phyloP scores from a whole-genome alignment of 2,797 vertebrate species.

The Champsocephalus esox region DNA sequence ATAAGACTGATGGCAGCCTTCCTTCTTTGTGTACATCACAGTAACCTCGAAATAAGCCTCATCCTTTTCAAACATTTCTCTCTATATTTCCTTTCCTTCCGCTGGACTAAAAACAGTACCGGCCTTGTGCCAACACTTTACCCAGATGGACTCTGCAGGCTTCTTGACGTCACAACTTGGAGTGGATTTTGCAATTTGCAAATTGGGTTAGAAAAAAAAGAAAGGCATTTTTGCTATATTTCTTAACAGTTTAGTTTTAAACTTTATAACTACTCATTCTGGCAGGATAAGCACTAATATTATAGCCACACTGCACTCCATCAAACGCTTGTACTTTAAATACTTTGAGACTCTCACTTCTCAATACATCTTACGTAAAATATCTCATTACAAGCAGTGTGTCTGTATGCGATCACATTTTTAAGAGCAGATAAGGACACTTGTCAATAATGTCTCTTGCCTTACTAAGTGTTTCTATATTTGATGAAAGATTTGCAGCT shows the following conservation, averaged over 20 bases:
- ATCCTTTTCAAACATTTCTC: constrained; percentile 21
- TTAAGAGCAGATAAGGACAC: constrained; percentile 8
- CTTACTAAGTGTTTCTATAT: not conserved
- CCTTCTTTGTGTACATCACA: constrained; percentile 24
- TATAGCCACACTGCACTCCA: not conserved
- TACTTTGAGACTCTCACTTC: not conserved
- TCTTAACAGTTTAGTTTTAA: not conserved
- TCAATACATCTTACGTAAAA: not conserved
- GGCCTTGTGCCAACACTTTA: constrained; percentile 45
- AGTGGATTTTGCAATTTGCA: constrained; percentile 32
- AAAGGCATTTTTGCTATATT: not conserved
- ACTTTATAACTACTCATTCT: not conserved
- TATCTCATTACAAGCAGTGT: not conserved
- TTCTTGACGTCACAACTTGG: constrained; percentile 49
- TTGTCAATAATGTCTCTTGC: constrained; percentile 1
- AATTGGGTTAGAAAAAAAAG: not conserved
- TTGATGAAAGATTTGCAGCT: constrained; percentile 5
- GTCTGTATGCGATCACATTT: not conserved
- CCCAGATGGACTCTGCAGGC: constrained; percentile 69
- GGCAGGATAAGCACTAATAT: not conserved
- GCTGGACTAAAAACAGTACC: constrained; percentile 32
- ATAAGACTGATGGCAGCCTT: constrained; percentile 29
- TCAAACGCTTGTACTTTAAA: constrained; percentile 1
- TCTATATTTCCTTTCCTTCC: constrained; percentile 2
- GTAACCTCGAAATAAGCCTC: constrained; percentile 31